Evolutionary conservation across 2,888 invertebrate genomes (phyloP).

Genomic region (Orchesellides sinensis): DNA sequence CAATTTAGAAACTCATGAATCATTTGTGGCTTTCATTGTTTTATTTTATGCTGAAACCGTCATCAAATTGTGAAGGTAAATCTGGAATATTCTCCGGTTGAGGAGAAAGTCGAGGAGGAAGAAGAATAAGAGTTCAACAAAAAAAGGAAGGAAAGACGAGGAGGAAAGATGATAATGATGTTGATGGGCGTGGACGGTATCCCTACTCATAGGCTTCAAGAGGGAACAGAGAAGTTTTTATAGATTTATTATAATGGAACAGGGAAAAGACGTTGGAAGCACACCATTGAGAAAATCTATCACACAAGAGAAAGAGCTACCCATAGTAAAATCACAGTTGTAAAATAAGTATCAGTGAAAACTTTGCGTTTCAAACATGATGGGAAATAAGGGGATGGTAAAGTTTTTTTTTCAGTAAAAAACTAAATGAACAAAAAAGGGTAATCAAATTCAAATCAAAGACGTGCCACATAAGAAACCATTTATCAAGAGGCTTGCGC

Average conservation of each 20-base stretch:
- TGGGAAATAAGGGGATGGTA: neutral
- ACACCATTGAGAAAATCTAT: neutral
- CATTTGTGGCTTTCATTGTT: constrained; percentile 15
- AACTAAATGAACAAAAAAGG: constrained; percentile 75
- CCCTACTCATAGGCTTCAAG: neutral
- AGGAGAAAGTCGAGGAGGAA: neutral
- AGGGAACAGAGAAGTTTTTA: neutral
- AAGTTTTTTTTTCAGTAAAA: constrained; percentile 37
- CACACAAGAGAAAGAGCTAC: neutral
- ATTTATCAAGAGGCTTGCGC: constrained; percentile 56
- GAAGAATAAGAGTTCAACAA: neutral
- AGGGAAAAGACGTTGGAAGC: constrained; percentile 3
- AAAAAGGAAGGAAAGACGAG: constrained; percentile 4
- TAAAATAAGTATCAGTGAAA: neutral
- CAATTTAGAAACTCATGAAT: constrained; percentile 22
- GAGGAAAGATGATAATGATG: constrained; percentile 12
- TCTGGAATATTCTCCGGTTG: neutral
- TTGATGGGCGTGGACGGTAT: constrained; percentile 28
- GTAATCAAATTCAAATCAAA: constrained; percentile 75
- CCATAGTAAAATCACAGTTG: neutral
- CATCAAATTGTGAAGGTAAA: neutral
- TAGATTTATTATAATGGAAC: constrained; percentile 45
- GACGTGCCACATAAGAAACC: constrained; percentile 63
- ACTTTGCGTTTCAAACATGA: neutral
- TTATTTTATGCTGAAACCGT: neutral